A percentile compares a stretch with the other conserved stretches of the same genome.
phyloP scores from a whole-genome alignment of 2,888 invertebrate genomes.

The Cloeon dipterum region DNA sequence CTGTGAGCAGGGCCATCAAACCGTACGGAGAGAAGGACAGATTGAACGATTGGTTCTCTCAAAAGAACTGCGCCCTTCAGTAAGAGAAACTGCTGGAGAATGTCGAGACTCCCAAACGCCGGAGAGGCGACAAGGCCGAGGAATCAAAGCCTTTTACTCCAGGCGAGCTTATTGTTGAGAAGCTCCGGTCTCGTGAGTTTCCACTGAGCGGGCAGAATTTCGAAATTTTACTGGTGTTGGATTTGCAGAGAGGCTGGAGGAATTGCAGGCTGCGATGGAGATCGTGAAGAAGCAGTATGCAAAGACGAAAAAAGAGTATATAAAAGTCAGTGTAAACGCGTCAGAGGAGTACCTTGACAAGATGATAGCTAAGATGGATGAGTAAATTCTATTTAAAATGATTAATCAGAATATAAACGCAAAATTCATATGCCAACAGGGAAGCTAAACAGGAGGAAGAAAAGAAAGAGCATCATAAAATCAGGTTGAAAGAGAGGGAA shows the following conservation, averaged over 20 bases:
- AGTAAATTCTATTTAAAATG: too few relatives aligned
- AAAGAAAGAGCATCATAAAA: conserved; percentile 34
- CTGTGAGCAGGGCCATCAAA: conserved; percentile 58
- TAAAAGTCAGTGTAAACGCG: background rate
- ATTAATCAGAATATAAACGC: too few relatives aligned
- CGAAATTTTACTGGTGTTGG: too few relatives aligned
- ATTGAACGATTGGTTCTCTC: conserved; percentile 72
- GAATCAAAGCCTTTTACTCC: conserved; percentile 34
- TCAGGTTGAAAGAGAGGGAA: conserved; percentile 41
- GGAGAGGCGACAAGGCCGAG: conserved; percentile 30
- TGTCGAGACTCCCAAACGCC: conserved; percentile 64
- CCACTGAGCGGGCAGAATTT: too few relatives aligned
- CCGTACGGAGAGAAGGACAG: conserved; percentile 51
- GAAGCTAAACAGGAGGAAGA: conserved; percentile 44
- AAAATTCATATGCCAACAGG: conserved; percentile 9
- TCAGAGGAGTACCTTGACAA: conserved; percentile 33
- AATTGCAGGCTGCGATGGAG: background rate
- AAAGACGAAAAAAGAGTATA: background rate
- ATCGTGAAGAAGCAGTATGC: background rate
- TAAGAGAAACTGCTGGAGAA: conserved; percentile 61
- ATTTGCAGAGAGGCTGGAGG: background rate
- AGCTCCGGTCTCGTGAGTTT: conserved; percentile 30
- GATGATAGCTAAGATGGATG: background rate
- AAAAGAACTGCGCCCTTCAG: conserved; percentile 74
- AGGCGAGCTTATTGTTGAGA: conserved; percentile 52